Conservation (phyloP, 2,888 invertebrate species). For the Homarus gammarus region DNA sequence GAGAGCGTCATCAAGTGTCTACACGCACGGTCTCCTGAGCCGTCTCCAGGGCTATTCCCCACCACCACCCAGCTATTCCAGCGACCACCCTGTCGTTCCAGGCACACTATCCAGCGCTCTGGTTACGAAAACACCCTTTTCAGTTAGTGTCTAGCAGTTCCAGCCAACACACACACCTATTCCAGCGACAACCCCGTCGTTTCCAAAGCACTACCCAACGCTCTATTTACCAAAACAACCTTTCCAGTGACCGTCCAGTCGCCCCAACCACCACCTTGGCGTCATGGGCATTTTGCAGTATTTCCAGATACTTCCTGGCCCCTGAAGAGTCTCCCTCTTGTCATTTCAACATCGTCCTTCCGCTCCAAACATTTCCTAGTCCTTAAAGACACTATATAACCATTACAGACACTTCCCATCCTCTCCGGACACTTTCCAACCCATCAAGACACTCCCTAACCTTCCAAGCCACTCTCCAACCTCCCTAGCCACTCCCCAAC, state of each 20-base stretch:
- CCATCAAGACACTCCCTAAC: background rate
- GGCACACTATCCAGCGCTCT: no score
- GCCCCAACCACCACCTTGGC: background rate
- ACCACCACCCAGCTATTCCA: background rate
- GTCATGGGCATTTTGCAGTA: background rate
- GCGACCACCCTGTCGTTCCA: background rate
- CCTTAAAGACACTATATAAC: no score
- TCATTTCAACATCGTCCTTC: no score
- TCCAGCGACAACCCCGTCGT: no score
- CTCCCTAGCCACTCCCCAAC: background rate
- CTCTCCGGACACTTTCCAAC: no score
- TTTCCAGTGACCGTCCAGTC: background rate
- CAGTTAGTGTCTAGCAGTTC: no score
- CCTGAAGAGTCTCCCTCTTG: no score
- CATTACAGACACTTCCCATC: no score
- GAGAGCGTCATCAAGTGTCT: constrained; percentile 13
- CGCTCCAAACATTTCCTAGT: no score
- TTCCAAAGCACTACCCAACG: no score
- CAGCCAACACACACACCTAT: no score
- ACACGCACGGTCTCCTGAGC: background rate
- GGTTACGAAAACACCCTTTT: no score
- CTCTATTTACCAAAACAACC: background rate
- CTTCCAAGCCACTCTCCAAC: background rate
- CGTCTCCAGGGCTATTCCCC: background rate
- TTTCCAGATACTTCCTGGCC: background rate